Evolutionary conservation across 2,797 vertebrate species (phyloP).

Genomic region (Paedocypris micromegethes): DNA sequence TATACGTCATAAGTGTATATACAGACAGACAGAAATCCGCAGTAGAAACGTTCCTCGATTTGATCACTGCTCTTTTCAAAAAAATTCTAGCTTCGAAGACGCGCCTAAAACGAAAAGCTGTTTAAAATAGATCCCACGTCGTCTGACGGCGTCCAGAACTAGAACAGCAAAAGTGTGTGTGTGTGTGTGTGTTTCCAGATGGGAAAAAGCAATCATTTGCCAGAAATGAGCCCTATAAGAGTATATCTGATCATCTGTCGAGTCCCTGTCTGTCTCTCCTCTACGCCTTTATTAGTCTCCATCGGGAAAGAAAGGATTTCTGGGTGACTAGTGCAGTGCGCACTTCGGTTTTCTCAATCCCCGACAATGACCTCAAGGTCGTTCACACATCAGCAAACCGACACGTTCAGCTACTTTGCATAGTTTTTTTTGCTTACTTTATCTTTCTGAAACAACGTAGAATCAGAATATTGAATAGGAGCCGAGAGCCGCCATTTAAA

Average conservation of each 20-base stretch:
- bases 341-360: conserved; percentile 24
- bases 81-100: too few relatives aligned
- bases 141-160: background rate
- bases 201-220: conserved; percentile 7
- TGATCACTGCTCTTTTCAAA: too few relatives aligned
- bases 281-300: conserved; percentile 21
- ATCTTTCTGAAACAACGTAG: conserved; percentile 33
- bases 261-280: conserved; percentile 9
- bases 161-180: background rate
- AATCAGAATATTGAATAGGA: conserved; percentile 26
- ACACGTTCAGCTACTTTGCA: conserved; percentile 12
- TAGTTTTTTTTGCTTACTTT: conserved; percentile 21
- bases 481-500: conserved; percentile 24
- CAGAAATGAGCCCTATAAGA: background rate
- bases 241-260: conserved; percentile 28
- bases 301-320: conserved; percentile 11
- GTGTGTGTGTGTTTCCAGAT: background rate
- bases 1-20: too few relatives aligned
- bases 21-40: too few relatives aligned
- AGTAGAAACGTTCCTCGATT: too few relatives aligned
- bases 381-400: conserved; percentile 21
- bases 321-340: too few relatives aligned
- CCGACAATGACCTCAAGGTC: conserved; percentile 38
- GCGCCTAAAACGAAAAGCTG: too few relatives aligned
- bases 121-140: too few relatives aligned